phyloP scores from a whole-genome alignment of 2,888 invertebrate species.

The Flexamia atlantica region DNA sequence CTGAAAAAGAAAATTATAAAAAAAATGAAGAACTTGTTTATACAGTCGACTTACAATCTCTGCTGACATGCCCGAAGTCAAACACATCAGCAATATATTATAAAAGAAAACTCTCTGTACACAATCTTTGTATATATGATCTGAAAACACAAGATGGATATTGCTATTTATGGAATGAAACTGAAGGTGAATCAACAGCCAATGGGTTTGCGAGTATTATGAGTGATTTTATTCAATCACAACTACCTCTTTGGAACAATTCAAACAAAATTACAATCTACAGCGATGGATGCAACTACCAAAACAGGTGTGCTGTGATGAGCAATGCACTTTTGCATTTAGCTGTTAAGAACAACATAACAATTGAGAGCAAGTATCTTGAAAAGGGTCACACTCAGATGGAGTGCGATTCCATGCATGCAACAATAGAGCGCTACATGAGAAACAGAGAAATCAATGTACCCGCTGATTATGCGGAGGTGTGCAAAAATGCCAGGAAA shows the following conservation, averaged over 20 bases:
- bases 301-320: constrained; percentile 70
- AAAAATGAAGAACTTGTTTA: neutral
- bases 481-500: neutral
- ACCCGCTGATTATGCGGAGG: neutral
- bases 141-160: neutral
- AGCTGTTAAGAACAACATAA: constrained; percentile 65
- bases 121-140: neutral
- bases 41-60: neutral
- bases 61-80: neutral
- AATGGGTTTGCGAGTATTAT: neutral
- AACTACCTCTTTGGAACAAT: neutral
- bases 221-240: no score
- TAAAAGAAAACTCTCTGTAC: neutral
- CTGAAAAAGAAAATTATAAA: neutral
- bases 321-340: constrained; percentile 70
- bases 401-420: constrained; percentile 71
- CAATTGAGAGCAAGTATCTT: constrained; percentile 71
- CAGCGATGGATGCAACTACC: constrained; percentile 69
- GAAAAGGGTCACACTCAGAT: constrained; percentile 71
- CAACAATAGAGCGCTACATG: constrained; percentile 66
- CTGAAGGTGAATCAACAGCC: neutral
- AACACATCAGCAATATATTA: neutral
- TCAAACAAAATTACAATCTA: neutral
- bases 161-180: neutral
- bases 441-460: neutral